Evolutionary conservation across 2,888 invertebrate species (phyloP).

Genomic region (Bibio marci): DNA sequence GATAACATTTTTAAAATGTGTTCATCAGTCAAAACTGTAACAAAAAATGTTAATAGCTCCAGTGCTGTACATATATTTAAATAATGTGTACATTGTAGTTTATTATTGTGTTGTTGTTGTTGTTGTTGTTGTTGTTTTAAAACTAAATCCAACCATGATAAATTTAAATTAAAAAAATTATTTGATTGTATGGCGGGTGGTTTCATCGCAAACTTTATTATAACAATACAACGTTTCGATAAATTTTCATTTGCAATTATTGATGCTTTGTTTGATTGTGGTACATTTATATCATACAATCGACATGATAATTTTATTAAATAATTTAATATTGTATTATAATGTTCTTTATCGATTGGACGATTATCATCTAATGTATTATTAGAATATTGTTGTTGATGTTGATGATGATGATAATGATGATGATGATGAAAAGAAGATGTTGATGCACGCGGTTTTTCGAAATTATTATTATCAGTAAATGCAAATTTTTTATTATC

Average conservation of each 20-base stretch:
- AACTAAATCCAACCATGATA: slow-evolving; percentile 82
- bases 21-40: slow-evolving; percentile 70
- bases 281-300: slow-evolving; percentile 51
- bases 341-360: slow-evolving; percentile 74
- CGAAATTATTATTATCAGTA: too few relatives aligned
- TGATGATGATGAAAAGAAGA: too few relatives aligned
- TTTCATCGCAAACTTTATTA: slow-evolving; percentile 78
- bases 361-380: slow-evolving; percentile 54
- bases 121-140: slow-evolving; percentile 31
- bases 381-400: slow-evolving; percentile 10
- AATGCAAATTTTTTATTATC: too few relatives aligned
- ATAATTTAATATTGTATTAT: slow-evolving; percentile 84
- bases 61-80: slow-evolving; percentile 86
- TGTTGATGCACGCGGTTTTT: too few relatives aligned
- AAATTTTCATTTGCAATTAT: slow-evolving; percentile 48
- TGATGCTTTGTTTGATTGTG: slow-evolving; percentile 22
- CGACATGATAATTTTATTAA: slow-evolving; percentile 86
- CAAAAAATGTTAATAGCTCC: slow-evolving; percentile 74
- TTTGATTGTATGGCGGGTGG: slow-evolving; percentile 85
- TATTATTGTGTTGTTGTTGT: slow-evolving; percentile 4
- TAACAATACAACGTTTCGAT: slow-evolving; percentile 61
- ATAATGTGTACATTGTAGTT: slow-evolving; percentile 31
- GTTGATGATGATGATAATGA: background rate
- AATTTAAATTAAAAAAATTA: slow-evolving; percentile 57
- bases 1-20: slow-evolving; percentile 71